Conservation (phyloP, 2,797 vertebrate genomes). For the Arctocebus calabarensis region DNA sequence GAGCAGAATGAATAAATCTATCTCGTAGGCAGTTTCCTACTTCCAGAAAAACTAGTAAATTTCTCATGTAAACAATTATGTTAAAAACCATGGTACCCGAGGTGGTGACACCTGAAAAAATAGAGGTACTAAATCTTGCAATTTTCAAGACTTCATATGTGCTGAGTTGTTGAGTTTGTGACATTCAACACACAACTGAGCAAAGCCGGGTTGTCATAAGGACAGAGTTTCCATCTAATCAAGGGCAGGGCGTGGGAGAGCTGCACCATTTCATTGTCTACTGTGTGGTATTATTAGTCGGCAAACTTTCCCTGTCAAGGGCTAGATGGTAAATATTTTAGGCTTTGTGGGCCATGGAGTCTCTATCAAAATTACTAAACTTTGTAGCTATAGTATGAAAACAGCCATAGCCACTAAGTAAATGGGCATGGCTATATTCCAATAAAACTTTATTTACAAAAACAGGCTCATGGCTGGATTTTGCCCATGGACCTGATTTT, state of each 20-base stretch:
- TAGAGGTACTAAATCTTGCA: rapidly evolving
- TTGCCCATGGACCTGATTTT: background rate
- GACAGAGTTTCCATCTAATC: slow-evolving; percentile 85
- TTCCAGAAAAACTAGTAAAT: background rate
- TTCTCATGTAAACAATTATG: background rate
- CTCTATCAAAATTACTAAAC: background rate
- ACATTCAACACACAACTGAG: background rate
- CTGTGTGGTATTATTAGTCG: background rate
- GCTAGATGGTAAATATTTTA: background rate
- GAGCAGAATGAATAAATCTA: background rate
- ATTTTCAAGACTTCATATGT: background rate
- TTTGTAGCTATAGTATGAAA: background rate
- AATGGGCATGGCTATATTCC: background rate
- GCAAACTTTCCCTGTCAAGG: background rate
- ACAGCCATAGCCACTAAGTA: background rate
- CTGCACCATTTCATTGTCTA: slow-evolving; percentile 82
- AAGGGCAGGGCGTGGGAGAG: slow-evolving; percentile 73
- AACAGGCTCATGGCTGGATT: background rate
- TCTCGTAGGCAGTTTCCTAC: background rate
- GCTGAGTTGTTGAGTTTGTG: rapidly evolving
- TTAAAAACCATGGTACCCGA: background rate
- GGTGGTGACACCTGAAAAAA: background rate
- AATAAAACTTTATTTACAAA: slow-evolving; percentile 56
- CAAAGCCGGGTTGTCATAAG: slow-evolving; percentile 84
- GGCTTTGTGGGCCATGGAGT: background rate